Evolutionary conservation across 2,797 vertebrate species (phyloP).

Genomic region (Parauchenoglanis ngamensis): DNA sequence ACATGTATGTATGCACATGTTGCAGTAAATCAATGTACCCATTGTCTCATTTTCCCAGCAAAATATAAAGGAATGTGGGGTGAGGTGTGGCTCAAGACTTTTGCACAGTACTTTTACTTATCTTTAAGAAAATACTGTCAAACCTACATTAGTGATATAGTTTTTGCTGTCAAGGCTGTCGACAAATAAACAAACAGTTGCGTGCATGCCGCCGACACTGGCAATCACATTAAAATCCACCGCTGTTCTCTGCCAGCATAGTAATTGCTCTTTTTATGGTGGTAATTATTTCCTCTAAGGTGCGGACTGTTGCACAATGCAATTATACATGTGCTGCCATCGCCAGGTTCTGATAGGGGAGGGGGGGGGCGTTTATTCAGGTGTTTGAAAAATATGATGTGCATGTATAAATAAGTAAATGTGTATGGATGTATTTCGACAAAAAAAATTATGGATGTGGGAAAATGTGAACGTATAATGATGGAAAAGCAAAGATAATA

Average conservation of each 20-base stretch:
- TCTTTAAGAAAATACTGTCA: too few relatives aligned
- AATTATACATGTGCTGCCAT: slow-evolving; percentile 80
- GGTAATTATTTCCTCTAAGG: slow-evolving; percentile 85
- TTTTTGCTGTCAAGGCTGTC: slow-evolving; percentile 74
- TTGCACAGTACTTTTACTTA: too few relatives aligned
- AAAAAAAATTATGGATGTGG: slow-evolving; percentile 7
- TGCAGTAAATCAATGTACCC: too few relatives aligned
- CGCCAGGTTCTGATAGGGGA: slow-evolving; percentile 62
- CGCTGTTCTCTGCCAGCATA: slow-evolving; percentile 80
- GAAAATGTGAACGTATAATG: slow-evolving; percentile 1
- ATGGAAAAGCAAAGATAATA: not conserved
- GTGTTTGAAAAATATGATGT: slow-evolving; percentile 60
- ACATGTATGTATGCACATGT: too few relatives aligned
- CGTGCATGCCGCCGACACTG: slow-evolving; percentile 68
- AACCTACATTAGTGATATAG: slow-evolving; percentile 19
- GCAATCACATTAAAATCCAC: slow-evolving; percentile 75
- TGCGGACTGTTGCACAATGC: slow-evolving; percentile 79
- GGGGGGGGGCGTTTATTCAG: slow-evolving; percentile 60
- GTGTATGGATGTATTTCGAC: slow-evolving; percentile 26
- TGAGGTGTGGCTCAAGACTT: too few relatives aligned
- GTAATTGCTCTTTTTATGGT: slow-evolving; percentile 85
- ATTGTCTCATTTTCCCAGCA: too few relatives aligned
- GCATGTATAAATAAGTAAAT: slow-evolving; percentile 23
- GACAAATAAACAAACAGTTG: slow-evolving; percentile 74
- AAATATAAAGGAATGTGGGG: too few relatives aligned